A percentile compares a stretch with the other conserved stretches of the same genome.
These are phyloP conservation scores for Oophaga sylvatica DNA, from an alignment of 2,797 vertebrate species.

Conservation along the genomic window DNA sequence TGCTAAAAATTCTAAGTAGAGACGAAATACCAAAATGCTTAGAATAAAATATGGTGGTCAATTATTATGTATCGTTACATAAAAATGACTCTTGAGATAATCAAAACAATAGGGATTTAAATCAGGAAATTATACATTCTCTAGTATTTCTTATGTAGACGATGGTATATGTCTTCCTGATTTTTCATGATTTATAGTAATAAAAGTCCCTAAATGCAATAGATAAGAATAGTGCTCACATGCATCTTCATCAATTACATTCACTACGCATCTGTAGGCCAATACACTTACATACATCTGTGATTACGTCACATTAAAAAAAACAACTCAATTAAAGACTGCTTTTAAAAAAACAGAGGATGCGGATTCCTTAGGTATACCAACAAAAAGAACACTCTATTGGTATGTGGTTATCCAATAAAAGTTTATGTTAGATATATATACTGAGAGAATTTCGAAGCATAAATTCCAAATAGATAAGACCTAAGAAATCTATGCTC, in stretches of 20 bases:
- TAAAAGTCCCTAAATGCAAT: neutral
- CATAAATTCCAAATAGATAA: neutral
- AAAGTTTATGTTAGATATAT: neutral
- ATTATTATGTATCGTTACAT: neutral
- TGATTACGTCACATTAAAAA: neutral
- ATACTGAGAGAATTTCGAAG: neutral
- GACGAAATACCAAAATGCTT: neutral
- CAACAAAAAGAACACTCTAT: neutral
- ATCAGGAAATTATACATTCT: neutral
- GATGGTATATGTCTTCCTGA: neutral
- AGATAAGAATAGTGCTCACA: neutral
- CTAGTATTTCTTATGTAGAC: neutral
- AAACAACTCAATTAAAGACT: neutral
- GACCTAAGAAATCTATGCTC: neutral
- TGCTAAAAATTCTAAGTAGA: constrained; percentile 15
- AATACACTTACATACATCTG: neutral
- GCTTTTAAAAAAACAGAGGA: no score
- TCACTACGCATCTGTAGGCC: neutral
- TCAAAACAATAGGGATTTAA: neutral
- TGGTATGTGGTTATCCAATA: neutral
- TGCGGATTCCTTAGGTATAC: no score
- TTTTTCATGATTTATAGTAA: neutral
- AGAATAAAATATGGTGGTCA: neutral
- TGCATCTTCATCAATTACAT: neutral
- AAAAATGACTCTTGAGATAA: neutral